Percentiles rank a stretch among this genome's conserved stretches.
Conservation (phyloP, 2,888 invertebrate genomes). For the Ormyrus thymus region DNA sequence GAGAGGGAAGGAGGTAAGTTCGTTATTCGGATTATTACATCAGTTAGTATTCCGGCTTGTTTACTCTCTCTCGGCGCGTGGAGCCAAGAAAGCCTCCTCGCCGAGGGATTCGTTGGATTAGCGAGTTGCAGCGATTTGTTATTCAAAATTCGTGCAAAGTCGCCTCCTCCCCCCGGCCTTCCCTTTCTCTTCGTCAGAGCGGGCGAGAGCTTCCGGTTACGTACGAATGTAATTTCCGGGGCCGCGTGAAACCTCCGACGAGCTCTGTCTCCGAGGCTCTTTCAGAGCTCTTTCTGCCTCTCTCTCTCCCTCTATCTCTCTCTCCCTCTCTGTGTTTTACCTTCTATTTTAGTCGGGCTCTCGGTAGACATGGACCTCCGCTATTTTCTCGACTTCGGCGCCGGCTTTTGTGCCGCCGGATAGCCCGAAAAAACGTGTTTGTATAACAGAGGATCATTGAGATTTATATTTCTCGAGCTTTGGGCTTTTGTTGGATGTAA, state of each 20-base stretch:
- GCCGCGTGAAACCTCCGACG: conserved; percentile 38
- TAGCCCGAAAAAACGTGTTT: too few species aligned
- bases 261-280: neutral
- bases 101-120: conserved; percentile 55
- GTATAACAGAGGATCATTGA: too few species aligned
- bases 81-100: conserved; percentile 52
- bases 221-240: conserved; percentile 55
- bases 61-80: conserved; percentile 42
- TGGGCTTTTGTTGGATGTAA: too few species aligned
- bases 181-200: conserved; percentile 4
- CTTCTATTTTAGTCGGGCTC: neutral
- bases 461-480: too few species aligned
- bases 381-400: too few species aligned
- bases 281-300: neutral
- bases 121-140: conserved; percentile 64
- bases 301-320: neutral
- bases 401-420: too few species aligned
- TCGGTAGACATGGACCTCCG: neutral
- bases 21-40: conserved; percentile 56
- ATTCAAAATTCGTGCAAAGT: conserved; percentile 66
- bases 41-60: conserved; percentile 56
- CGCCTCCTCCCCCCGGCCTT: conserved; percentile 47
- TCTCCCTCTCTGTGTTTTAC: neutral
- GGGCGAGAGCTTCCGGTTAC: conserved; percentile 39
- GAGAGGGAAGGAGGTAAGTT: conserved; percentile 27